Conservation (phyloP, 2,113 vertebrate genomes). For the Nesoenas mayeri region DNA sequence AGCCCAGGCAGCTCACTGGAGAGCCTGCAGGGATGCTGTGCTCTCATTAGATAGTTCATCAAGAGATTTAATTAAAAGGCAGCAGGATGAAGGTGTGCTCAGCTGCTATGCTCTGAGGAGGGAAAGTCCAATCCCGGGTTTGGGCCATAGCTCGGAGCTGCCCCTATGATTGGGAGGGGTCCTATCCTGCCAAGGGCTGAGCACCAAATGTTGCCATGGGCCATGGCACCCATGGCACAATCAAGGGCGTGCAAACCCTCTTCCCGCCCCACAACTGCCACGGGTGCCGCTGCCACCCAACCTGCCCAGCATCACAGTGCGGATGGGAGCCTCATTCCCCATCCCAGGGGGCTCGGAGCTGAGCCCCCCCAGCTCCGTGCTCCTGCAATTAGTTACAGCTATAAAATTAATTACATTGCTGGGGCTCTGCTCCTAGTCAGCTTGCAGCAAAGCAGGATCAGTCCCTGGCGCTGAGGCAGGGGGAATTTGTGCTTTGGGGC, state of each 20-base stretch:
- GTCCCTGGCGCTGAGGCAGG: neutral
- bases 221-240: too few species aligned
- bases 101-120: accelerated
- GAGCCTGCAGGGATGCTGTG: neutral
- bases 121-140: neutral
- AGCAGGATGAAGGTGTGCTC: neutral
- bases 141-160: accelerated
- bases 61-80: neutral
- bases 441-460: neutral
- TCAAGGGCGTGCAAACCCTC: too few species aligned
- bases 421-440: accelerated
- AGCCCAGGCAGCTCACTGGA: neutral
- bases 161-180: accelerated
- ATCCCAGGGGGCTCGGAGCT: neutral
- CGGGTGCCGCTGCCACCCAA: too few species aligned
- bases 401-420: neutral
- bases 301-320: too few species aligned
- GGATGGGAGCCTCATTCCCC: too few species aligned
- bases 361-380: neutral
- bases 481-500: too few species aligned
- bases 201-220: accelerated
- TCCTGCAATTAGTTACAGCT: neutral
- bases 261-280: too few species aligned
- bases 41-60: neutral
- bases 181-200: accelerated